Percentiles rank a stretch among this genome's conserved stretches.
Conservation (phyloP, 2,113 vertebrate genomes). For the Brachypteracias leptosomus region DNA sequence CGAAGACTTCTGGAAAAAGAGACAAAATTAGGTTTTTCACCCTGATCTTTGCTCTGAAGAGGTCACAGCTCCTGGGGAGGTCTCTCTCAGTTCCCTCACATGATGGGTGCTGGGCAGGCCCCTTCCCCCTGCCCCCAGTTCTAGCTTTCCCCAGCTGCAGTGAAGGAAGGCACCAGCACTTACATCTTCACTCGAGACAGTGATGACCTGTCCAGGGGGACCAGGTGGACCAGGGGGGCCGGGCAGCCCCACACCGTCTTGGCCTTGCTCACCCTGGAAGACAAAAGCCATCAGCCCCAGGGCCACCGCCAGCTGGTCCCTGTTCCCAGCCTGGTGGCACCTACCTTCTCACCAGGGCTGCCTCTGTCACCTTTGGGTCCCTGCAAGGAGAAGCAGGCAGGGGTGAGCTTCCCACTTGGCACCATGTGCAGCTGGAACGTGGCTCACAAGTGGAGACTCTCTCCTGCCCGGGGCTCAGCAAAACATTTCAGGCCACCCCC, state of each 20-base stretch:
- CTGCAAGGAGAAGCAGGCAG: constrained; percentile 67
- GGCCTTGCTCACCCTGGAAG: constrained; percentile 86
- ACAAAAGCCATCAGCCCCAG: not conserved
- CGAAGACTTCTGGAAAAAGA: constrained; percentile 20
- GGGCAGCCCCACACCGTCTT: constrained; percentile 80
- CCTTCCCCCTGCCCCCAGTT: not conserved
- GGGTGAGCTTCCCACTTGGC: not conserved
- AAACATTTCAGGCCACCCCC: not conserved
- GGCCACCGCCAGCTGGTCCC: rapidly evolving
- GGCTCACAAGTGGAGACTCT: not conserved
- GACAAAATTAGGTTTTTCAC: not conserved
- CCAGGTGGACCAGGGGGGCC: constrained; percentile 89
- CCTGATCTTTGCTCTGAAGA: not conserved
- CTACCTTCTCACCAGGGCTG: constrained; percentile 82
- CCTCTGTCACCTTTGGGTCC: constrained; percentile 87
- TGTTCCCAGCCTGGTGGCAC: not conserved
- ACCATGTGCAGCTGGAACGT: rapidly evolving
- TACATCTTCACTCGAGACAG: constrained; percentile 68
- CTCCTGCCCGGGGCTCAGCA: not conserved
- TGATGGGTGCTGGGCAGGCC: not conserved
- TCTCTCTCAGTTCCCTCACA: not conserved
- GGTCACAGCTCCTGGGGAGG: not conserved
- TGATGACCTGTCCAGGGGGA: constrained; percentile 81
- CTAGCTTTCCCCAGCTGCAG: not conserved
- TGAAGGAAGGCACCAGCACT: not conserved